Evolutionary conservation across 2,888 invertebrate species (phyloP).

Genomic region (Julus scandinavius): DNA sequence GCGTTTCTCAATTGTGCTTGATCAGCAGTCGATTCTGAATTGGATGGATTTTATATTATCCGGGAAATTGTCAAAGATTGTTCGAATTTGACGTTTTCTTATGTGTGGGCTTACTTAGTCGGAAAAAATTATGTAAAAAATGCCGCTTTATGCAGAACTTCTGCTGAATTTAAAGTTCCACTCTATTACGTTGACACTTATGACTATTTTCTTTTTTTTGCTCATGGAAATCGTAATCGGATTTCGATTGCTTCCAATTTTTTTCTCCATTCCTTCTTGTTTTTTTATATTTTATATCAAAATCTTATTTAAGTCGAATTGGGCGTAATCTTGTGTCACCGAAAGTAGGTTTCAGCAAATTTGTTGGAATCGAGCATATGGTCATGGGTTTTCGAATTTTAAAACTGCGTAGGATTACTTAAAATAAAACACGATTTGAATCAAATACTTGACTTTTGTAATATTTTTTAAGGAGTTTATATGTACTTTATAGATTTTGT

Average conservation of each 20-base stretch:
- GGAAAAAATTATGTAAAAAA: conserved; percentile 17
- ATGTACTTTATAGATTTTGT: background rate
- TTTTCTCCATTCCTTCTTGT: background rate
- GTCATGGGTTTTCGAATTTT: background rate
- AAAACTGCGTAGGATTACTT: background rate
- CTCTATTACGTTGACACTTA: conserved; percentile 23
- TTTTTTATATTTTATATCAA: background rate
- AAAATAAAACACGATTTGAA: too few relatives aligned
- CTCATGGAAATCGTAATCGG: background rate
- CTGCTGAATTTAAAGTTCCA: background rate
- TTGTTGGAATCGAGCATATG: background rate
- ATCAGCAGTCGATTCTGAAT: conserved; percentile 11
- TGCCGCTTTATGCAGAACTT: conserved; percentile 4
- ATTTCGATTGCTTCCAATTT: conserved; percentile 10
- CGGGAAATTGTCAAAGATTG: background rate
- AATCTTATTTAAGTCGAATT: background rate
- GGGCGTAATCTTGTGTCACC: background rate
- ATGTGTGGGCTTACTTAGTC: background rate
- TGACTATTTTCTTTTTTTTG: background rate
- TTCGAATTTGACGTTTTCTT: conserved; percentile 6
- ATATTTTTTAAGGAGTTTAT: too few relatives aligned
- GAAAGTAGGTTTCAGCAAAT: background rate
- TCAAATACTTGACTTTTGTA: too few relatives aligned
- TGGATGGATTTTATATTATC: background rate
- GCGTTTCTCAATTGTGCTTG: background rate